These are phyloP conservation scores for Cataglyphis livida DNA, from an alignment of 2,888 invertebrate genomes.

Conservation along the genomic window DNA sequence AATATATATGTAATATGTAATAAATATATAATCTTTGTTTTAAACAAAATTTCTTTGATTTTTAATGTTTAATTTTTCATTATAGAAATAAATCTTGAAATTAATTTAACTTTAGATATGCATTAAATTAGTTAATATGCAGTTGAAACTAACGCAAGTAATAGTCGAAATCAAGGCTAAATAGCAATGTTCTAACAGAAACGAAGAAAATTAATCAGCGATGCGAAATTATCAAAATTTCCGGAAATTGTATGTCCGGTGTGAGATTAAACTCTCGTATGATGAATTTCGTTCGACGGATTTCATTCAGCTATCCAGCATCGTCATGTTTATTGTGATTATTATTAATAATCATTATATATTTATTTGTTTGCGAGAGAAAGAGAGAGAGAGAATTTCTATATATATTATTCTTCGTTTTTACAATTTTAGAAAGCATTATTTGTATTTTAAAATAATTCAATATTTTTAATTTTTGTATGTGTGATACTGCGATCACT, in stretches of 20 bases:
- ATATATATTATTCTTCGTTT: not conserved
- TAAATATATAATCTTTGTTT: not conserved
- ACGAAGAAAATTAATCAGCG: conserved; percentile 58
- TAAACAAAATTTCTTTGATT: not conserved
- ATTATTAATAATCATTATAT: not conserved
- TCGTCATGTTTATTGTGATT: not conserved
- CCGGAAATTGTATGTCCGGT: conserved; percentile 75
- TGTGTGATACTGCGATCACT: not conserved
- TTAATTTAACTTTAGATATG: not conserved
- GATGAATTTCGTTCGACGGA: not conserved
- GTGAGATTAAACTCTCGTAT: conserved; percentile 29
- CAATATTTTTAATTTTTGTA: not conserved
- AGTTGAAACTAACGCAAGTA: not conserved
- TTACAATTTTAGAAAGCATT: not conserved
- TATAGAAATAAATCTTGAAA: not conserved
- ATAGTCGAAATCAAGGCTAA: conserved; percentile 18
- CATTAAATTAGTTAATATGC: not conserved
- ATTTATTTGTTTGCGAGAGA: not conserved
- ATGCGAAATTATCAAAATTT: conserved; percentile 69
- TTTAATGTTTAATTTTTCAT: not conserved
- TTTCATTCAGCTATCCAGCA: conserved; percentile 9
- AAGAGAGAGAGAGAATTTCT: not conserved
- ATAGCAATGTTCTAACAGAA: not conserved
- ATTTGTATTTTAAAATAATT: not conserved
- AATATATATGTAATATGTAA: not conserved